These are phyloP conservation scores for Mixornis gularis DNA, from an alignment of 2,113 vertebrate genomes.

Conservation along the genomic window DNA sequence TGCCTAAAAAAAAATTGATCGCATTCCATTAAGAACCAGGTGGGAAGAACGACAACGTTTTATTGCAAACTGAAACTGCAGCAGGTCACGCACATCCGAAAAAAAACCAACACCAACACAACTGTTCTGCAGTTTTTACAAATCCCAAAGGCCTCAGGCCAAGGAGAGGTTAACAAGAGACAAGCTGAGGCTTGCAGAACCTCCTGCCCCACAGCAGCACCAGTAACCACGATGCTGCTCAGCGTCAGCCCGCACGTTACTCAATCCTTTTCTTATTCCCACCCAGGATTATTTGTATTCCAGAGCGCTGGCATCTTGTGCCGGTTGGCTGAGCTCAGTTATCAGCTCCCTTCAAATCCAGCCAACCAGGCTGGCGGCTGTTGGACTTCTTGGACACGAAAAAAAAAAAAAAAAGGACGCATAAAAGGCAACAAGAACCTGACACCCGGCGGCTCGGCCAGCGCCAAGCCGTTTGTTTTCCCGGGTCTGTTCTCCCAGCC, in stretches of 20 bases:
- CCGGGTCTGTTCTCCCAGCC: background rate
- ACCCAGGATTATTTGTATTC: conserved; percentile 11
- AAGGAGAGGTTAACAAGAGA: background rate
- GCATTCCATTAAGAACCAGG: background rate
- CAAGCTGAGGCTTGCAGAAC: conserved; percentile 24
- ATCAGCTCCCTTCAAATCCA: conserved; percentile 64
- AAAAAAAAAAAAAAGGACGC: background rate
- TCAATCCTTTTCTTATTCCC: background rate
- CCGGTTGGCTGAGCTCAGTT: conserved; percentile 43
- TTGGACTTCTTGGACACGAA: background rate
- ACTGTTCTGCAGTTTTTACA: background rate
- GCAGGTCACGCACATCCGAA: background rate
- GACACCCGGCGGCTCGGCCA: background rate
- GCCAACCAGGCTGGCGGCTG: conserved; percentile 50
- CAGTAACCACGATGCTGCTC: background rate
- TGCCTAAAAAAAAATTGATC: accelerated
- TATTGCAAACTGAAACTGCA: background rate
- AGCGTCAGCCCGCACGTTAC: background rate
- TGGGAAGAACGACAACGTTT: background rate
- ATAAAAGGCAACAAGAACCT: conserved; percentile 25
- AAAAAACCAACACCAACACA: background rate
- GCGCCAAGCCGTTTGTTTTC: background rate
- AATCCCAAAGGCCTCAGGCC: background rate
- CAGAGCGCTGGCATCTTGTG: background rate
- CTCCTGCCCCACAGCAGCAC: background rate